A percentile compares a stretch with the other conserved stretches of the same genome.
phyloP scores from a whole-genome alignment of 1,140 invertebrate species.

The Drosophila asahinai region DNA sequence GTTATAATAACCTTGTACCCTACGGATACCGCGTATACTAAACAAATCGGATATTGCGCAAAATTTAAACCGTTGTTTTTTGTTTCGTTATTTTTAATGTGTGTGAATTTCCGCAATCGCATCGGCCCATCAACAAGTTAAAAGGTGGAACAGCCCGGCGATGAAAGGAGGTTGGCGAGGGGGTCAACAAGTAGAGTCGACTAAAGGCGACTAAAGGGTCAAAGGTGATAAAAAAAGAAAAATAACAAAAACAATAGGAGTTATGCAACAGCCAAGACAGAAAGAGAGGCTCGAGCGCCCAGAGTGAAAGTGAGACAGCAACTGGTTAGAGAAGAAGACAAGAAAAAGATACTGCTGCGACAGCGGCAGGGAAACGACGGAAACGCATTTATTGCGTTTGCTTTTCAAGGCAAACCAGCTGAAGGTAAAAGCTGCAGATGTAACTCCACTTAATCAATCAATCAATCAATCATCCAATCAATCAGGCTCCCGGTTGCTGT shows the following conservation, averaged over 20 bases:
- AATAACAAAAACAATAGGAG: constrained; percentile 29
- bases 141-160: constrained; percentile 6
- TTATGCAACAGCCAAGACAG: constrained; percentile 61
- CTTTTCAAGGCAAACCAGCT: constrained; percentile 70
- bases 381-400: constrained; percentile 58
- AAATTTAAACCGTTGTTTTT: constrained; percentile 43
- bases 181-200: neutral
- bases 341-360: constrained; percentile 2
- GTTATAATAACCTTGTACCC: too few relatives aligned
- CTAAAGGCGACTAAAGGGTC: constrained; percentile 36
- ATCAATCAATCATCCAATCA: constrained; percentile 42
- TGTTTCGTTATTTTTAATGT: constrained; percentile 37
- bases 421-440: constrained; percentile 20
- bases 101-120: constrained; percentile 64
- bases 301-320: constrained; percentile 67
- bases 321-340: constrained; percentile 31
- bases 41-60: constrained; percentile 76
- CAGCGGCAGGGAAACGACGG: constrained; percentile 30
- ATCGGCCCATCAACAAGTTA: constrained; percentile 14
- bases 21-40: neutral
- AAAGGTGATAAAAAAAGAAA: constrained; percentile 60
- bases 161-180: constrained; percentile 16
- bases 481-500: constrained; percentile 36
- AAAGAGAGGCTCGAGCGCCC: constrained; percentile 17
- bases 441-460: constrained; percentile 21